These are phyloP conservation scores for Parnassius smintheus DNA, from an alignment of 2,888 invertebrate genomes.

Conservation along the genomic window DNA sequence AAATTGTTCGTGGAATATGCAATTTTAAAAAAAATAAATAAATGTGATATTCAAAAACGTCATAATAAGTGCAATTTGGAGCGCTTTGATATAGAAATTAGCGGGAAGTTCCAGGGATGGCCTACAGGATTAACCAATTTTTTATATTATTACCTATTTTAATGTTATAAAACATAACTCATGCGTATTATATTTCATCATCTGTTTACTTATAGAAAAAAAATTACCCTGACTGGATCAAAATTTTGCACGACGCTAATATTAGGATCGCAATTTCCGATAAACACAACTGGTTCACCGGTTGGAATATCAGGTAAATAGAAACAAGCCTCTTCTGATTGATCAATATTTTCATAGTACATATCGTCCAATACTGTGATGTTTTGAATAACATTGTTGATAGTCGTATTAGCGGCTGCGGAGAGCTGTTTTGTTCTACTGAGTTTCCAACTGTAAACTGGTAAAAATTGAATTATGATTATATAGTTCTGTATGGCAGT, in stretches of 20 bases:
- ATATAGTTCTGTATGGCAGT: neutral
- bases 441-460: slow-evolving; percentile 71
- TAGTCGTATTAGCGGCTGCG: slow-evolving; percentile 36
- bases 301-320: slow-evolving; percentile 52
- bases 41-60: too few relatives aligned
- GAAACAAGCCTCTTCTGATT: slow-evolving; percentile 58
- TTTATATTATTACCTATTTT: too few relatives aligned
- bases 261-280: slow-evolving; percentile 56
- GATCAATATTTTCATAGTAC: slow-evolving; percentile 56
- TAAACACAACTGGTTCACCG: slow-evolving; percentile 52
- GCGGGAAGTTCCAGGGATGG: too few relatives aligned
- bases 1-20: too few relatives aligned
- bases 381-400: slow-evolving; percentile 41
- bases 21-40: too few relatives aligned
- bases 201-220: neutral
- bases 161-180: too few relatives aligned
- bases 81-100: too few relatives aligned
- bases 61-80: too few relatives aligned
- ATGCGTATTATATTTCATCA: neutral
- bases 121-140: too few relatives aligned
- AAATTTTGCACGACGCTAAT: slow-evolving; percentile 55
- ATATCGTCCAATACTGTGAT: slow-evolving; percentile 48
- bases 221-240: slow-evolving; percentile 41
- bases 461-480: slow-evolving; percentile 7
- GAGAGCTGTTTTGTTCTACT: slow-evolving; percentile 50